These are phyloP conservation scores for Cryptocephalus primarius DNA, from an alignment of 2,888 invertebrate species.

Conservation along the genomic window DNA sequence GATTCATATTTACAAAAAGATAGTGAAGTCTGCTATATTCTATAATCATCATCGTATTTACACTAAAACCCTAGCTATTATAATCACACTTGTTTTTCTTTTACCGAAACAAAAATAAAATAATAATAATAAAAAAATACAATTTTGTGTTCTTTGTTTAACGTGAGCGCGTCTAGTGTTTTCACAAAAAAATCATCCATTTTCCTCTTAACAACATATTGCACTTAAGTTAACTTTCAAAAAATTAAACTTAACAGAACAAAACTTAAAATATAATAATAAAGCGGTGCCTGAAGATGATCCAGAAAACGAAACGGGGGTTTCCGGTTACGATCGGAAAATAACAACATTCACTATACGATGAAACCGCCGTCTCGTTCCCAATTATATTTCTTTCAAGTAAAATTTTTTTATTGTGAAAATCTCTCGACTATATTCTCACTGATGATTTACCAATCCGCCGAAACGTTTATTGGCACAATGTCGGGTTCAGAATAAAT, in stretches of 20 bases:
- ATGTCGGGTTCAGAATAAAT: not conserved
- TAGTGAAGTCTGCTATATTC: constrained; percentile 16
- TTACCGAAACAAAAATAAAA: constrained; percentile 16
- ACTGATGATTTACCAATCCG: constrained; percentile 10
- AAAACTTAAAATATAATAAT: not conserved
- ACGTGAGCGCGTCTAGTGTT: too few species aligned
- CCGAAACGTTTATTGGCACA: constrained; percentile 28
- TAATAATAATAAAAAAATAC: constrained; percentile 20
- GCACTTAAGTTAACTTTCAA: constrained; percentile 9
- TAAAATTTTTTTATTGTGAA: not conserved
- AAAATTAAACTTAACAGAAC: constrained; percentile 1
- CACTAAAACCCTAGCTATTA: constrained; percentile 25
- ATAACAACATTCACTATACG: too few species aligned
- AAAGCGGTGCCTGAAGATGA: not conserved
- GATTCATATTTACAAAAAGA: constrained; percentile 32
- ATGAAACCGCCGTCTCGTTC: too few species aligned
- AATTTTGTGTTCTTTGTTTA: too few species aligned
- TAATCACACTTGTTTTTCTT: constrained; percentile 35
- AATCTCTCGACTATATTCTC: not conserved
- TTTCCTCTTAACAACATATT: constrained; percentile 16
- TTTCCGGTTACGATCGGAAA: too few species aligned
- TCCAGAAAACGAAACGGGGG: too few species aligned
- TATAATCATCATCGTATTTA: constrained; percentile 25
- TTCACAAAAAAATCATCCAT: too few species aligned
- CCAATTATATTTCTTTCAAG: not conserved